Evolutionary conservation across 2,888 invertebrate species (phyloP), one percentile per base, ranked within the genome.

Genomic region (Disparrhopalites patrizii): DNA sequence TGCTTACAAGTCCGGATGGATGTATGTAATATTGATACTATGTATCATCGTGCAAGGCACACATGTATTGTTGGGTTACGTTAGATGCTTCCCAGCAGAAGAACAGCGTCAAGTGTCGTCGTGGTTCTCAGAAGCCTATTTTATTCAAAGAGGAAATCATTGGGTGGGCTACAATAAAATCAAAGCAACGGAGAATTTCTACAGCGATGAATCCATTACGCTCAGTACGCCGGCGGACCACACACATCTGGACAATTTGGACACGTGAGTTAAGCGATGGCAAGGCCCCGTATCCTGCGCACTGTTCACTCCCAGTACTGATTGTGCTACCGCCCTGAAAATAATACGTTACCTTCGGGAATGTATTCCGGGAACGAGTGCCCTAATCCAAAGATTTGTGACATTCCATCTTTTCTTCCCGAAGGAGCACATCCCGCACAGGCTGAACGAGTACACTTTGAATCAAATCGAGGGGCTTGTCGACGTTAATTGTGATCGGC

Each of bases 211-310:
- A 80, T 87, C 87, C 73, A 85, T 94, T 72, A 94, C 94, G 0
- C 93, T 93, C 78, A 92, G 93, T 36, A 94, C 94, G 15, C 94
- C 94, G 79, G 91, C 91, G 4, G 93, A 93, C 77, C 91, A 87
- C 81, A 91, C 92, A 75, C 94, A 93, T 82, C 84, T 94, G 77
- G 91, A 93, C 80, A 94, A 95, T 80, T 83, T 93, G 76, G 85
- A 87, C 78, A 90, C 92, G 68, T 82, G 94, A 76, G 81, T 93
- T 78, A 88, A 90, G 78, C 84, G 88, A 81, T 94, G 93, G 93
- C 85, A 86, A 78, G 92, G 91, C 1, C 93, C 93, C 1, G 82
- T 94, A 70, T 92, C 92, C 77, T 83, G 94, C 75, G 90, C 92
- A 1, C 83, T 94, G 77, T 91, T 92, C 80, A 89, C 92, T 23